These are phyloP conservation scores for Adelosebastes latens DNA, from an alignment of 2,797 vertebrate species.

Conservation along the genomic window DNA sequence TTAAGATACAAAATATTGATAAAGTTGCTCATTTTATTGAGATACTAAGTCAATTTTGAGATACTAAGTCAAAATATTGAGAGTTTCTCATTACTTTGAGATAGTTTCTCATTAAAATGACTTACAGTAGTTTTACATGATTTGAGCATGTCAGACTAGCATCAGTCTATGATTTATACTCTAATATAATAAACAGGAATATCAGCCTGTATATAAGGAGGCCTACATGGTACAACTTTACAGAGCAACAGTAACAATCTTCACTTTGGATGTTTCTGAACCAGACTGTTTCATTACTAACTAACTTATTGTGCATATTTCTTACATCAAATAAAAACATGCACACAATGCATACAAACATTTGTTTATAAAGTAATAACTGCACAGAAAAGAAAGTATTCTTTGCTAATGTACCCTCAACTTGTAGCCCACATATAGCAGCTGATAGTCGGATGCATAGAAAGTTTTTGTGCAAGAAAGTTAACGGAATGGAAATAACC, in stretches of 20 bases:
- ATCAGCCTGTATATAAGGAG: neutral
- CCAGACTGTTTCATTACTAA: neutral
- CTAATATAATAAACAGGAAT: neutral
- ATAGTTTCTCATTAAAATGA: too few relatives aligned
- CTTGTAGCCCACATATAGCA: neutral
- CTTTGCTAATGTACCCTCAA: neutral
- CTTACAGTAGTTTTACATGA: too few relatives aligned
- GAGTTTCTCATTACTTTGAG: too few relatives aligned
- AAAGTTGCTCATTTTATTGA: too few relatives aligned
- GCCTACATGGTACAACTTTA: neutral
- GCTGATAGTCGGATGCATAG: neutral
- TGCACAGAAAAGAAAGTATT: rapidly evolving
- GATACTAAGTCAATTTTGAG: too few relatives aligned
- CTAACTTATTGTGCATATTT: neutral
- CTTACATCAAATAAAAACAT: neutral
- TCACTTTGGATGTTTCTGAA: neutral
- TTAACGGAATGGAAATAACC: constrained; percentile 27
- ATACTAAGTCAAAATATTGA: too few relatives aligned
- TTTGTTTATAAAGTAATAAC: rapidly evolving
- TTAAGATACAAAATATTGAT: too few relatives aligned
- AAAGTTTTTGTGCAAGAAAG: constrained; percentile 27
- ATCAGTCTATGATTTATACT: neutral
- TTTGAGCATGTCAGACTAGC: too few relatives aligned
- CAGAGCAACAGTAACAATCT: neutral
- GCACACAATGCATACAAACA: neutral